phyloP scores from a whole-genome alignment of 2,797 vertebrate species.

The Delichon dasypus region DNA sequence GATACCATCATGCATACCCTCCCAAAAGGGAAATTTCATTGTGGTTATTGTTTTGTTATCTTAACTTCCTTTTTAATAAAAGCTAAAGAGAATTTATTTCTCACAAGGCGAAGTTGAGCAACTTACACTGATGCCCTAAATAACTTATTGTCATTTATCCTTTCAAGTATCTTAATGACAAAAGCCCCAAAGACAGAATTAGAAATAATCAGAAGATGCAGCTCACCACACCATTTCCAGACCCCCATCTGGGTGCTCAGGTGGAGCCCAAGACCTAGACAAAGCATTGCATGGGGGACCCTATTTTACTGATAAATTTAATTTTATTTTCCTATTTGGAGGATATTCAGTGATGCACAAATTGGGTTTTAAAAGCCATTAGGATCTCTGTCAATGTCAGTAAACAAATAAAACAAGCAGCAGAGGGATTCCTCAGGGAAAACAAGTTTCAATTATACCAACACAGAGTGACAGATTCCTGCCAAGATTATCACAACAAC shows the following conservation, averaged over 20 bases:
- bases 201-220: not conserved
- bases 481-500: conserved; percentile 70
- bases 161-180: conserved; percentile 12
- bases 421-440: conserved; percentile 66
- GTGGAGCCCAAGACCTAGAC: not conserved
- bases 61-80: conserved; percentile 12
- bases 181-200: not conserved
- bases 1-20: not conserved
- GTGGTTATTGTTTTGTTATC: conserved; percentile 4
- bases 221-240: not conserved
- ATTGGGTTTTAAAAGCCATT: conserved; percentile 73
- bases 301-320: conserved; percentile 60
- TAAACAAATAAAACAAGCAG: conserved; percentile 73
- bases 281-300: conserved; percentile 17
- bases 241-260: not conserved
- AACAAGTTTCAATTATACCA: conserved; percentile 71
- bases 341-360: conserved; percentile 69
- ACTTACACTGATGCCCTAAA: not conserved
- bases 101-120: not conserved
- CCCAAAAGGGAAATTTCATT: not conserved
- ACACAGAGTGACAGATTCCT: conserved; percentile 63
- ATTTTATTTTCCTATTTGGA: conserved; percentile 68
- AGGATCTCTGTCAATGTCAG: conserved; percentile 72
- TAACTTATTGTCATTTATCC: not conserved
- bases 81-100: conserved; percentile 10